phyloP scores from a whole-genome alignment of 2,797 vertebrate genomes.

The Glyptemys insculpta region DNA sequence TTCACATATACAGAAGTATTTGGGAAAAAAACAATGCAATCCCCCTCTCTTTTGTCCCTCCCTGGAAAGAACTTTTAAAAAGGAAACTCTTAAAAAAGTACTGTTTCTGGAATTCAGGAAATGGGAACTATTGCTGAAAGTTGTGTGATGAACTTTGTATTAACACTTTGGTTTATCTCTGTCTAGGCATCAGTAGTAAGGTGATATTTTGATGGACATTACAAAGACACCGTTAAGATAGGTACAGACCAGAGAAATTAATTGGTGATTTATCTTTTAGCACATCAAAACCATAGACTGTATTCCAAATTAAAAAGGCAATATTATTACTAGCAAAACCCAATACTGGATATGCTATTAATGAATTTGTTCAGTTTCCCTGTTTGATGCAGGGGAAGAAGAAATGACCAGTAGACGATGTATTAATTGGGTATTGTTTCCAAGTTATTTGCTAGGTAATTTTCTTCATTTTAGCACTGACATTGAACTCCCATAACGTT shows the following conservation, averaged over 20 bases:
- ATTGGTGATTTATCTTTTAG: not conserved
- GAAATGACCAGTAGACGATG: not conserved
- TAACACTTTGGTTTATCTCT: conserved; percentile 1
- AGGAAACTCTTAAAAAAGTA: not conserved
- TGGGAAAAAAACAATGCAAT: too few relatives aligned
- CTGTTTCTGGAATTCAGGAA: not conserved
- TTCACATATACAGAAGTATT: not conserved
- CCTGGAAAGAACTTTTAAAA: too few relatives aligned
- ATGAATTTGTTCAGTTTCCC: not conserved
- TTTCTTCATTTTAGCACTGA: not conserved
- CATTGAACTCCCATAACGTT: not conserved
- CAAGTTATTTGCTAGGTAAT: not conserved
- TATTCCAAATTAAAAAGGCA: not conserved
- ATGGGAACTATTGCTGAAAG: not conserved
- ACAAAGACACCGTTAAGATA: not conserved
- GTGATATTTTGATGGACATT: not conserved
- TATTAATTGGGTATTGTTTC: not conserved
- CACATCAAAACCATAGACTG: not conserved
- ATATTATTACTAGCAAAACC: not conserved
- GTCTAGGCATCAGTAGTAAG: not conserved
- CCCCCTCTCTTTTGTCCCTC: too few relatives aligned
- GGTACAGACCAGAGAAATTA: not conserved
- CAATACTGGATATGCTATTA: not conserved
- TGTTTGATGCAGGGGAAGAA: not conserved
- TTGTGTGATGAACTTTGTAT: not conserved